These are phyloP conservation scores for Lepidonotus clava DNA, from an alignment of 2,888 invertebrate genomes.

Conservation along the genomic window DNA sequence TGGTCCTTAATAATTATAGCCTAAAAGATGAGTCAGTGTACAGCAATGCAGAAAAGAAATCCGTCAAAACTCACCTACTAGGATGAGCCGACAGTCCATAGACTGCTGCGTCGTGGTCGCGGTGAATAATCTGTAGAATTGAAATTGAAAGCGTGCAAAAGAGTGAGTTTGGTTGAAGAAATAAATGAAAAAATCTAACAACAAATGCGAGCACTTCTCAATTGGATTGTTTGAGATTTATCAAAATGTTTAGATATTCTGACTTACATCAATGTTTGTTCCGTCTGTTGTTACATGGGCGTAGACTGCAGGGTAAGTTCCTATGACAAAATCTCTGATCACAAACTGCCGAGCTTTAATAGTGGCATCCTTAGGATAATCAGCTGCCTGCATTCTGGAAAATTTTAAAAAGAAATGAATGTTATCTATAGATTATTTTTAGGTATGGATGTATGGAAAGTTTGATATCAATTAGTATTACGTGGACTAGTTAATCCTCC, in stretches of 20 bases:
- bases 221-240: not conserved
- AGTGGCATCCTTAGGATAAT: conserved; percentile 79
- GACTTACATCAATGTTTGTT: conserved; percentile 74
- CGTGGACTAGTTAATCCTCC: too few relatives aligned
- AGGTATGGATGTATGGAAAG: too few relatives aligned
- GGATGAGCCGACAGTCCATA: conserved; percentile 78
- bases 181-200: not conserved
- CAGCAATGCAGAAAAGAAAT: too few relatives aligned
- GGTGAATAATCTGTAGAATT: conserved; percentile 72
- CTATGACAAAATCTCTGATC: conserved; percentile 78
- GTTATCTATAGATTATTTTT: too few relatives aligned
- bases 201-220: not conserved
- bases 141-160: not conserved
- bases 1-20: too few relatives aligned
- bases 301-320: conserved; percentile 77
- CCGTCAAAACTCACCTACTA: conserved; percentile 46
- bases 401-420: too few relatives aligned
- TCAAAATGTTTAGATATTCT: not conserved
- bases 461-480: too few relatives aligned
- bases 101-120: conserved; percentile 79
- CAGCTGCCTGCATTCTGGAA: conserved; percentile 61
- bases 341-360: conserved; percentile 77
- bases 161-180: not conserved
- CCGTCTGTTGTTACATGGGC: conserved; percentile 78
- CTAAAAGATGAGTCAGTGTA: too few relatives aligned